A percentile compares a stretch with the other conserved stretches of the same genome.
These are phyloP conservation scores for Genyomyrus donnyi DNA, from an alignment of 2,113 vertebrate species.

Conservation along the genomic window DNA sequence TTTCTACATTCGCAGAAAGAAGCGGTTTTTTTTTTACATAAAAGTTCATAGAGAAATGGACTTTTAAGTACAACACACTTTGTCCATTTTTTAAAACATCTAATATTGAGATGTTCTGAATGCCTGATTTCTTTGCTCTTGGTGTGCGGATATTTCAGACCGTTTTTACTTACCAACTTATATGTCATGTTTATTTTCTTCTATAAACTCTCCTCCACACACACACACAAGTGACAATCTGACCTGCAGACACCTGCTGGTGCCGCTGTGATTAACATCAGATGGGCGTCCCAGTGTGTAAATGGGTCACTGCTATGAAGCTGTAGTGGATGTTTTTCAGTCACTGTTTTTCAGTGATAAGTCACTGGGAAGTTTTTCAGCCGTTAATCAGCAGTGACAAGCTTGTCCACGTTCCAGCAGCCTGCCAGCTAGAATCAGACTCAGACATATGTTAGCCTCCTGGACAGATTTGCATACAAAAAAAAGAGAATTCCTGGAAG, in stretches of 20 bases:
- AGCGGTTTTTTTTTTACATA: background rate
- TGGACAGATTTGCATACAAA: background rate
- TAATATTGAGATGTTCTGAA: background rate
- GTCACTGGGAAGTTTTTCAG: background rate
- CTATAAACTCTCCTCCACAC: background rate
- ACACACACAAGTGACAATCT: background rate
- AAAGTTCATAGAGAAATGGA: background rate
- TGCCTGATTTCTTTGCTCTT: background rate
- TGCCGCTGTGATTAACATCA: background rate
- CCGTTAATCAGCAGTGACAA: background rate
- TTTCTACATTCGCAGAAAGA: background rate
- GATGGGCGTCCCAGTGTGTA: background rate
- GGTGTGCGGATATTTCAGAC: background rate
- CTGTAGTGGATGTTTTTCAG: background rate
- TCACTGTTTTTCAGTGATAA: background rate
- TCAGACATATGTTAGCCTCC: background rate
- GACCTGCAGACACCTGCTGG: background rate
- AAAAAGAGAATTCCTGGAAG: background rate
- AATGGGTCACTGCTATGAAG: background rate
- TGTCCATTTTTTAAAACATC: background rate
- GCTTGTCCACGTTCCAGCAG: background rate
- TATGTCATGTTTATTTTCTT: background rate
- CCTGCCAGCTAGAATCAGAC: background rate
- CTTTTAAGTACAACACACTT: background rate
- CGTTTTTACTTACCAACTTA: background rate